Evolutionary conservation across 2,888 invertebrate genomes (phyloP).

Genomic region (Rhodophaea formosa): DNA sequence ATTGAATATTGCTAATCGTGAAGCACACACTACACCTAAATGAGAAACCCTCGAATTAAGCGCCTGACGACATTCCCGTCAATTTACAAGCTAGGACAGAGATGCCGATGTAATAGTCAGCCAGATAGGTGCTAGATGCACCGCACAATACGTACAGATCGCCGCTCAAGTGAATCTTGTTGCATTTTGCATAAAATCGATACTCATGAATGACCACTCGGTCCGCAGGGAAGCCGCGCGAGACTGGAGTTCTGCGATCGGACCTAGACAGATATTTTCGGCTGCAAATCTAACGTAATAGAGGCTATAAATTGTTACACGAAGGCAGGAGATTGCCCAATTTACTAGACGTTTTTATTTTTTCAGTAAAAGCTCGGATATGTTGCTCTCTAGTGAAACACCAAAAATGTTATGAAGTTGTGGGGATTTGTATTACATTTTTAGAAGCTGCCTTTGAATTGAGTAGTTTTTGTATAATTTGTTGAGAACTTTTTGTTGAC

Average conservation of each 20-base stretch:
- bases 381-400: neutral
- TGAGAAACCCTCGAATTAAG: too few species aligned
- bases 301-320: neutral
- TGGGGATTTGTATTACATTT: neutral
- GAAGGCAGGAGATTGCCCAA: neutral
- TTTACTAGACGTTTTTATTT: neutral
- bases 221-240: slow-evolving; percentile 52
- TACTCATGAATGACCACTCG: slow-evolving; percentile 74
- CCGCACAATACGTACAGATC: slow-evolving; percentile 49
- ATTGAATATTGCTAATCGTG: too few species aligned
- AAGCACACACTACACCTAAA: too few species aligned
- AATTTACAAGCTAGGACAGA: slow-evolving; percentile 2
- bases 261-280: slow-evolving; percentile 49
- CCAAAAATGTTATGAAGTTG: neutral
- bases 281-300: neutral
- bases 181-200: slow-evolving; percentile 82
- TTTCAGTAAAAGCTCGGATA: neutral
- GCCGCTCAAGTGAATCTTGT: slow-evolving; percentile 77
- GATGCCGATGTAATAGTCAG: slow-evolving; percentile 52
- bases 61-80: slow-evolving; percentile 2
- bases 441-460: neutral
- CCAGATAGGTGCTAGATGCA: slow-evolving; percentile 50
- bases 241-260: slow-evolving; percentile 63
- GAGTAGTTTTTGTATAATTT: neutral
- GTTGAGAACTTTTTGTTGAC: too few species aligned